Evolutionary conservation across 2,888 invertebrate species (phyloP).

Genomic region (Epistrophe grossulariae): DNA sequence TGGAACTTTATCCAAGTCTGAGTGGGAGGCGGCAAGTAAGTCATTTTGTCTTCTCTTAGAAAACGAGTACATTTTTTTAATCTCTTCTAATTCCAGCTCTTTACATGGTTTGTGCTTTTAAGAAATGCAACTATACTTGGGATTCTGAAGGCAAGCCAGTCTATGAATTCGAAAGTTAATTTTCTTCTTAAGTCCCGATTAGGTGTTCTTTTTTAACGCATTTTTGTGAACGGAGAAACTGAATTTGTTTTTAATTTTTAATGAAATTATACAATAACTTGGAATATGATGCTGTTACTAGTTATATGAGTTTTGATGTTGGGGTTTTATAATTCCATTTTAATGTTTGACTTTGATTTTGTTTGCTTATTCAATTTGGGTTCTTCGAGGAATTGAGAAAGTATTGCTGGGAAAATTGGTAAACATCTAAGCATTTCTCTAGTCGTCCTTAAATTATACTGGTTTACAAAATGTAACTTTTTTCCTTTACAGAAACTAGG

Average conservation of each 20-base stretch:
- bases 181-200: background rate
- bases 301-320: background rate
- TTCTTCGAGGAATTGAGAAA: too few species aligned
- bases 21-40: constrained; percentile 97
- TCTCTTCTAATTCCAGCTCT: constrained; percentile 86
- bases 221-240: constrained; percentile 1
- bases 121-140: constrained; percentile 89
- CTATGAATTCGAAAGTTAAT: constrained; percentile 82
- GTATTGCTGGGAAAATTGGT: too few species aligned
- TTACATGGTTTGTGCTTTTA: constrained; percentile 93
- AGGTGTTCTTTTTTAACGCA: constrained; percentile 19
- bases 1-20: constrained; percentile 93
- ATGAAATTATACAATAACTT: constrained; percentile 43
- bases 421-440: too few species aligned
- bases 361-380: too few species aligned
- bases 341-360: background rate
- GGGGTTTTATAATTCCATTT: background rate
- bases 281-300: constrained; percentile 44
- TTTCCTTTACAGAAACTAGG: too few species aligned
- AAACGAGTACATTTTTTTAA: background rate
- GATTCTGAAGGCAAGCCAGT: constrained; percentile 87
- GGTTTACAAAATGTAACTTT: too few species aligned
- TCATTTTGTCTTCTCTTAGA: background rate
- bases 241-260: constrained; percentile 36
- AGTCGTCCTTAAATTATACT: too few species aligned